Conservation (phyloP, 2,888 invertebrate genomes). For the Microdon myrmicae region DNA sequence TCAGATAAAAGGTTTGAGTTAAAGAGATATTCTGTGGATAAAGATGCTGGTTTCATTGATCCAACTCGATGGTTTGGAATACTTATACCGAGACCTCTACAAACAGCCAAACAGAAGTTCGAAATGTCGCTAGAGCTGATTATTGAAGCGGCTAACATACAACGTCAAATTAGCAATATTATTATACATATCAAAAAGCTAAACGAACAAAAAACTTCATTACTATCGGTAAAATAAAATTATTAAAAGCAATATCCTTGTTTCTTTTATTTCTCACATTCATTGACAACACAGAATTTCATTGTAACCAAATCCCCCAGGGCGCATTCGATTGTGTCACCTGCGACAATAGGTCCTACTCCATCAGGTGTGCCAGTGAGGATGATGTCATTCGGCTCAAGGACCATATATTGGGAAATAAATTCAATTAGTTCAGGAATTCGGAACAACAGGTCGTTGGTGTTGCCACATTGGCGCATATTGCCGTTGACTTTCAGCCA, state of each 20-base stretch:
- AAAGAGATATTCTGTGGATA: slow-evolving; percentile 62
- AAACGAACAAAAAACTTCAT: slow-evolving; percentile 19
- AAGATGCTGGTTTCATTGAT: slow-evolving; percentile 68
- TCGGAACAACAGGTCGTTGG: slow-evolving; percentile 76
- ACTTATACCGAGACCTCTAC: slow-evolving; percentile 82
- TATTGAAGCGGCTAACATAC: slow-evolving; percentile 77
- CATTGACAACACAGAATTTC: slow-evolving; percentile 62
- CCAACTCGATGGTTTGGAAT: slow-evolving; percentile 90
- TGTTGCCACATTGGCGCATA: slow-evolving; percentile 72
- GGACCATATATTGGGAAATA: slow-evolving; percentile 75
- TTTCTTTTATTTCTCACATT: slow-evolving; percentile 40
- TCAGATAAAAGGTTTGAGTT: slow-evolving; percentile 59
- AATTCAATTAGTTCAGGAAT: slow-evolving; percentile 73
- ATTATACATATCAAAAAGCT: slow-evolving; percentile 27
- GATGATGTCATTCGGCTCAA: slow-evolving; percentile 79
- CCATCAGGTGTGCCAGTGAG: slow-evolving; percentile 81
- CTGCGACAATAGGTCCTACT: slow-evolving; percentile 72
- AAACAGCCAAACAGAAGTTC: slow-evolving; percentile 79
- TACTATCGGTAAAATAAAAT: too few relatives aligned
- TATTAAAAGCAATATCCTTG: too few relatives aligned
- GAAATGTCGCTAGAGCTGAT: slow-evolving; percentile 75
- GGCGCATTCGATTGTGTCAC: slow-evolving; percentile 75
- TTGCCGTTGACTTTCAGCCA: slow-evolving; percentile 75
- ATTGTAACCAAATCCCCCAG: slow-evolving; percentile 65
- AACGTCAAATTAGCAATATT: slow-evolving; percentile 69